A percentile compares a stretch with the other conserved stretches of the same genome.
Evolutionary conservation across 2,797 vertebrate species (phyloP).

Genomic region (Acomys russatus): DNA sequence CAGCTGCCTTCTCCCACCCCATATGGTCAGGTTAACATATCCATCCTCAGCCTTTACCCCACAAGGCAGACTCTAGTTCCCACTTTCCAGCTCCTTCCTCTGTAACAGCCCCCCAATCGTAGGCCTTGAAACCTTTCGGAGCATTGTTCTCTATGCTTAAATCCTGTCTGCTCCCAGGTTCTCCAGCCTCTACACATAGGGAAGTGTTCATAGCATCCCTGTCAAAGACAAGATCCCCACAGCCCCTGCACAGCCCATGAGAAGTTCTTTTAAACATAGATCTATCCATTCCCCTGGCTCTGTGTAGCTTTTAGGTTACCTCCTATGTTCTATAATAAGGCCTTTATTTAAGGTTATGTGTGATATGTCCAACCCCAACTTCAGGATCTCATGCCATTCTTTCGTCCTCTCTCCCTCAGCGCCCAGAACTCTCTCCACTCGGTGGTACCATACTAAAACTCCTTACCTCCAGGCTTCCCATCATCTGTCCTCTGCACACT

Average conservation of each 20-base stretch:
- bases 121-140: not conserved
- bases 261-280: slow-evolving; percentile 3
- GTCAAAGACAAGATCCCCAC: not conserved
- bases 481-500: not conserved
- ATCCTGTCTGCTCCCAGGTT: not conserved
- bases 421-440: not conserved
- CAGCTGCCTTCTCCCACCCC: not conserved
- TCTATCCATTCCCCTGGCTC: slow-evolving; percentile 9
- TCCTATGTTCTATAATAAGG: not conserved
- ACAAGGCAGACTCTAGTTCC: not conserved
- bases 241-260: not conserved
- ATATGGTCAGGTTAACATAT: not conserved
- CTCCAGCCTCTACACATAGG: not conserved
- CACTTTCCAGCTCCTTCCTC: not conserved
- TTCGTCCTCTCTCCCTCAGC: not conserved
- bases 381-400: not conserved
- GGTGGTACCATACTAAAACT: not conserved
- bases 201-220: not conserved
- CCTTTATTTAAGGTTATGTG: not conserved
- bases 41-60: not conserved
- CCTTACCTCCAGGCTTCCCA: not conserved
- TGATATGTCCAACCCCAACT: not conserved
- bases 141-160: not conserved
- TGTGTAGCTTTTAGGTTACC: not conserved
- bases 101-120: not conserved